phyloP scores from a whole-genome alignment of 2,888 invertebrate genomes.

The Synergus gifuensis region DNA sequence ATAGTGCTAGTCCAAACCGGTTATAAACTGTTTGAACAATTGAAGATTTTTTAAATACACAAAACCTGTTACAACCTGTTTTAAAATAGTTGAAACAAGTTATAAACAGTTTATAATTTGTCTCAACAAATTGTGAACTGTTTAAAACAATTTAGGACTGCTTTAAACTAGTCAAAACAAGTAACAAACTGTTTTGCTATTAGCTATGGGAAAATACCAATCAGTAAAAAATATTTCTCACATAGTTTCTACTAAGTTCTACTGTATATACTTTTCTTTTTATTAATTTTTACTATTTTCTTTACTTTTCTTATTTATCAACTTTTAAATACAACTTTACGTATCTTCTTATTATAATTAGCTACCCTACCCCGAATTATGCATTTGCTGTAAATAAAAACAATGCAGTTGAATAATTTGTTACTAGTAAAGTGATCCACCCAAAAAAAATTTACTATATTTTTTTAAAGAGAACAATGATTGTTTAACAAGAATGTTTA shows the following conservation, averaged over 20 bases:
- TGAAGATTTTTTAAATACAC: too few species aligned
- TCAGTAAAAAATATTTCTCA: not conserved
- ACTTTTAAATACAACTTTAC: not conserved
- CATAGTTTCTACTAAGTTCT: not conserved
- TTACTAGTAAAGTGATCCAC: not conserved
- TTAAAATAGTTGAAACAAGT: too few species aligned
- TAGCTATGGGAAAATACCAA: not conserved
- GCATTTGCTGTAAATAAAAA: not conserved
- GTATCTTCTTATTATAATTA: not conserved
- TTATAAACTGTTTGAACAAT: too few species aligned
- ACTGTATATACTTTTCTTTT: not conserved
- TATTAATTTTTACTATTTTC: not conserved
- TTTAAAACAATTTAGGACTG: too few species aligned
- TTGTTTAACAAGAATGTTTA: not conserved
- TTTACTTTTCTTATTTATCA: not conserved
- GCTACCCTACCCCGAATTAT: not conserved
- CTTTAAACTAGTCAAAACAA: too few species aligned
- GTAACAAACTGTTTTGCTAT: not conserved
- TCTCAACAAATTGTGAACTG: too few species aligned
- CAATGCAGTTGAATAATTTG: not conserved
- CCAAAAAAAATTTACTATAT: not conserved
- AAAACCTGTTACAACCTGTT: too few species aligned
- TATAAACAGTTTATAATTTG: too few species aligned
- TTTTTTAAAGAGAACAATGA: not conserved
- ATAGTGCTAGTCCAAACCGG: too few species aligned